A percentile compares a stretch with the other conserved stretches of the same genome.
Conservation (phyloP, 2,797 vertebrate genomes). For the Sebastes variabilis region DNA sequence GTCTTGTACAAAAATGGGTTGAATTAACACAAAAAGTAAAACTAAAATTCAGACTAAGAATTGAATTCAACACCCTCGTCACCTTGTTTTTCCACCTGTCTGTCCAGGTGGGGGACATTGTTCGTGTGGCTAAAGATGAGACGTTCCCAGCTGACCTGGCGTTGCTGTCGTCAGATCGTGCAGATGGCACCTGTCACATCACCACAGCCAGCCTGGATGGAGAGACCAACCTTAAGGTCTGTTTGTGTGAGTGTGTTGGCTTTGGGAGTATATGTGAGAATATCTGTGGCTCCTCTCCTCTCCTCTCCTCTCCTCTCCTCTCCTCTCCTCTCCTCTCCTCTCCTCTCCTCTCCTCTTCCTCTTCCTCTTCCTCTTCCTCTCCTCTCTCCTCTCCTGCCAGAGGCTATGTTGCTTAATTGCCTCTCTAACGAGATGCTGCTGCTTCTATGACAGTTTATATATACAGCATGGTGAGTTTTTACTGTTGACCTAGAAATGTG, state of each 20-base stretch:
- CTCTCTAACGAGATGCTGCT: constrained; percentile 3
- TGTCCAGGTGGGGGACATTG: constrained; percentile 95
- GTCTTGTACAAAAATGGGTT: not conserved
- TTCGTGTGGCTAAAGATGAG: constrained; percentile 98
- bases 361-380: no score
- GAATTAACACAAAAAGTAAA: not conserved
- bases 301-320: no score
- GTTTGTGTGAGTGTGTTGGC: not conserved
- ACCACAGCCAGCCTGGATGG: constrained; percentile 97
- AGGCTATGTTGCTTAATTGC: constrained; percentile 8
- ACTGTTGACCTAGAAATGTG: not conserved
- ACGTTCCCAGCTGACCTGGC: constrained; percentile 97
- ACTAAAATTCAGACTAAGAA: not conserved
- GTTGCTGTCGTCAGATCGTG: constrained; percentile 93
- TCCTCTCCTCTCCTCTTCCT: no score
- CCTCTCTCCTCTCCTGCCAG: not conserved
- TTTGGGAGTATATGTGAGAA: not conserved
- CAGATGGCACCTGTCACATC: constrained; percentile 94
- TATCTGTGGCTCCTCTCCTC: not conserved
- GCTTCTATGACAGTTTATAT: constrained; percentile 9
- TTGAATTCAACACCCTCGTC: not conserved
- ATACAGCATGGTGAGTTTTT: not conserved
- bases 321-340: no score
- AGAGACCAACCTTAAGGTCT: constrained; percentile 98
- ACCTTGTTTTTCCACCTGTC: not conserved